Evolutionary conservation across 1,140 invertebrate genomes (phyloP).

Genomic region (Solen grandis): DNA sequence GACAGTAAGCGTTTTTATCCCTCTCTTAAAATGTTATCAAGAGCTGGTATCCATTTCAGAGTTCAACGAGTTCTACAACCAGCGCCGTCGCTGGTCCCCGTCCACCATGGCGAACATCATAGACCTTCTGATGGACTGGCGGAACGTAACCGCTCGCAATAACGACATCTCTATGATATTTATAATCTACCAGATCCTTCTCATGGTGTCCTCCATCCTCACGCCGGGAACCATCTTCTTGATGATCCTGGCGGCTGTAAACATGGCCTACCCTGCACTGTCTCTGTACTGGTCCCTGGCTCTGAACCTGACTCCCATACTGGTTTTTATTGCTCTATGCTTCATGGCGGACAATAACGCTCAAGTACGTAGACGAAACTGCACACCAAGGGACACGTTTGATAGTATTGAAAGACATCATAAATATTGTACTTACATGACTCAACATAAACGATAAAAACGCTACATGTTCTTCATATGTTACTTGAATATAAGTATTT

Average conservation of each 20-base stretch:
- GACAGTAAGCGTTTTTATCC: no score
- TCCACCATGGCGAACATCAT: constrained; percentile 87
- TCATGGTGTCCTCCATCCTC: constrained; percentile 83
- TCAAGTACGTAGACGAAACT: constrained; percentile 77
- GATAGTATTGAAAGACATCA: no score
- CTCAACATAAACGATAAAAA: no score
- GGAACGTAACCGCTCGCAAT: constrained; percentile 75
- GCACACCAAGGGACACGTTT: no score
- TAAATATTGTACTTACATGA: no score
- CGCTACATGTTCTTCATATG: no score
- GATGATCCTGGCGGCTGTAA: constrained; percentile 84
- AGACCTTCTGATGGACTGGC: constrained; percentile 82
- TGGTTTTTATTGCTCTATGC: constrained; percentile 82
- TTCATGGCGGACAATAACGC: constrained; percentile 80
- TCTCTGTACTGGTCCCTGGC: constrained; percentile 81
- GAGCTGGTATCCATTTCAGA: no score
- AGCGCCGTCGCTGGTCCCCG: constrained; percentile 85
- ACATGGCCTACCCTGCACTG: constrained; percentile 81
- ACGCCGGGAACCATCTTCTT: constrained; percentile 86
- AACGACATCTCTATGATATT: constrained; percentile 69
- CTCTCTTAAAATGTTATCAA: no score
- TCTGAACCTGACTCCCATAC: constrained; percentile 82
- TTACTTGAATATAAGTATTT: no score
- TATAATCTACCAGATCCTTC: constrained; percentile 66
- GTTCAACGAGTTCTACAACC: constrained; percentile 86